Conservation (phyloP, 2,888 invertebrate species). For the Thera britannica region DNA sequence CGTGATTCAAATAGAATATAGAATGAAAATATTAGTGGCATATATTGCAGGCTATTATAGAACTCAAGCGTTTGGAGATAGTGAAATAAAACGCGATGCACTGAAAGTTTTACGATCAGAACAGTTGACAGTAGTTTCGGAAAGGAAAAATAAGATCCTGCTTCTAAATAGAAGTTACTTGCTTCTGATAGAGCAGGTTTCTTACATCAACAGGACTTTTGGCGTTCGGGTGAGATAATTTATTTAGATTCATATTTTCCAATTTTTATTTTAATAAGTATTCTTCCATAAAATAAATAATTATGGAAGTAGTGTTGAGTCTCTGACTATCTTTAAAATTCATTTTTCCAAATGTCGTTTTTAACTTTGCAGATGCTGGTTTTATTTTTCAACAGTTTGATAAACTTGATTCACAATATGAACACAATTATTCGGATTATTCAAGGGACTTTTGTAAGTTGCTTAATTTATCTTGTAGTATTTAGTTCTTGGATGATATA, state of each 20-base stretch:
- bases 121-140: conserved; percentile 29
- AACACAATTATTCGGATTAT: conserved; percentile 21
- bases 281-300: too few relatives aligned
- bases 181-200: conserved; percentile 41
- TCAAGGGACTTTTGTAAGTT: conserved; percentile 25
- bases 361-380: conserved; percentile 25
- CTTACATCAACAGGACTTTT: conserved; percentile 41
- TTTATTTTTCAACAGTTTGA: conserved; percentile 19
- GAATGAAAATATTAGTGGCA: conserved; percentile 30
- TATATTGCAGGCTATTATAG: conserved; percentile 28
- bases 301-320: too few relatives aligned
- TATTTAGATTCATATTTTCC: conserved; percentile 10
- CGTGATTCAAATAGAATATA: conserved; percentile 45
- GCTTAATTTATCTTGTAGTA: too few relatives aligned
- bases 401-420: conserved; percentile 16
- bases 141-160: conserved; percentile 25
- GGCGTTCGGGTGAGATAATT: conserved; percentile 41
- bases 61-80: background rate
- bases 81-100: background rate
- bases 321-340: too few relatives aligned
- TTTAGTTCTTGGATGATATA: too few relatives aligned
- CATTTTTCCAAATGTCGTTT: too few relatives aligned
- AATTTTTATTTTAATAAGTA: conserved; percentile 13
- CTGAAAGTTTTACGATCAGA: conserved; percentile 17
- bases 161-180: conserved; percentile 43